phyloP scores from a whole-genome alignment of 2,113 vertebrate species.

The Ictalurus furcatus region DNA sequence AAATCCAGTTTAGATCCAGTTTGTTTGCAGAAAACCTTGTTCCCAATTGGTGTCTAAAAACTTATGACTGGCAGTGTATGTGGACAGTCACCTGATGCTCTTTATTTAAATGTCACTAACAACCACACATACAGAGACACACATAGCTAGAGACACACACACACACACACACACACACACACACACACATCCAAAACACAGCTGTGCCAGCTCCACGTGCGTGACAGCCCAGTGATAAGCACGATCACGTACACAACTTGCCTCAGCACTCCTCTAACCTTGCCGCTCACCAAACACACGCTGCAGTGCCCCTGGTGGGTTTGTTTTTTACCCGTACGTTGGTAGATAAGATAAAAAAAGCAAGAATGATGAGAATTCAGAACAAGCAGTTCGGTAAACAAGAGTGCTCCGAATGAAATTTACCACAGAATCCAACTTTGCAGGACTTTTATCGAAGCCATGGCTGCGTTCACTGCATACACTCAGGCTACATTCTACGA shows the following conservation, averaged over 20 bases:
- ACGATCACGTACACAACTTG: conserved; percentile 16
- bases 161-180: not conserved
- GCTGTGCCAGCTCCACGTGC: not conserved
- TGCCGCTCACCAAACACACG: not conserved
- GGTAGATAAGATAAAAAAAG: not conserved
- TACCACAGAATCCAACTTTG: not conserved
- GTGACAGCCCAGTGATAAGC: not conserved
- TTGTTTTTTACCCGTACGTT: not conserved
- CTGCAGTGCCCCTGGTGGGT: not conserved
- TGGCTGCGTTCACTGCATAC: not conserved
- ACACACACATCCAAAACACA: not conserved
- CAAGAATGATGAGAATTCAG: not conserved
- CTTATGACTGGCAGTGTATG: not conserved
- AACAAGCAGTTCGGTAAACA: not conserved
- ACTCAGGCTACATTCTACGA: too few species aligned
- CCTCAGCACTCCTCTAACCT: not conserved
- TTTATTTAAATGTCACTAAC: not conserved
- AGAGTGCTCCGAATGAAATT: not conserved
- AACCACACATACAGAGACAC: not conserved
- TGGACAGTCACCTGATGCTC: not conserved
- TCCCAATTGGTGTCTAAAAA: not conserved
- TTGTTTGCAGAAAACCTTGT: not conserved
- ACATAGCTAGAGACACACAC: not conserved
- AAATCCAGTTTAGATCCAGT: not conserved
- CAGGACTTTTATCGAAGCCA: not conserved